phyloP scores from a whole-genome alignment of 1,140 invertebrate genomes.

The Onthophagus taurus region DNA sequence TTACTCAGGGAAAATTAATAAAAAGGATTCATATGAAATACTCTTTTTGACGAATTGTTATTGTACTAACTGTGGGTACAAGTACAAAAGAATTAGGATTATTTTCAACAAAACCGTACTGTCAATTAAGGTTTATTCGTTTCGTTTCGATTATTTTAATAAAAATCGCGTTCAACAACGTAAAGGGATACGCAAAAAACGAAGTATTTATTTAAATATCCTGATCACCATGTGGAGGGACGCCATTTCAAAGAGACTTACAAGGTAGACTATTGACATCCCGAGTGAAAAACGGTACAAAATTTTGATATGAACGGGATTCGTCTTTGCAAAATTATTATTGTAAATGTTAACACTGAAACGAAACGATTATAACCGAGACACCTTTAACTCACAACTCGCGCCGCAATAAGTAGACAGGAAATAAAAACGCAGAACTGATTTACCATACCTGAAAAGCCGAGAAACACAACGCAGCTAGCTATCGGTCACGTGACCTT shows the following conservation, averaged over 20 bases:
- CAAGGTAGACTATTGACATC: slow-evolving; percentile 28
- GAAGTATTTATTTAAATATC: slow-evolving; percentile 13
- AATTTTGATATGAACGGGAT: too few relatives aligned
- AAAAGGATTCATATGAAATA: too few relatives aligned
- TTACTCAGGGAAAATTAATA: too few relatives aligned
- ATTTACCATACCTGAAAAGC: slow-evolving; percentile 22
- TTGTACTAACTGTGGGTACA: too few relatives aligned
- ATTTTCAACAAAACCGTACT: too few relatives aligned
- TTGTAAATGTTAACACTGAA: neutral
- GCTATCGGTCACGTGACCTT: slow-evolving; percentile 21
- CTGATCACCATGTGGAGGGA: slow-evolving; percentile 36
- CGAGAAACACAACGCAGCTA: slow-evolving; percentile 24
- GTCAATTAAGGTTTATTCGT: too few relatives aligned
- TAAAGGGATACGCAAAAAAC: slow-evolving; percentile 2
- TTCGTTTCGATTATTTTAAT: too few relatives aligned
- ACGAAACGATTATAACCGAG: neutral
- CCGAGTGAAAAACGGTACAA: too few relatives aligned
- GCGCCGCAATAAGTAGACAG: slow-evolving; percentile 6
- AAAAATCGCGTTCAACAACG: too few relatives aligned
- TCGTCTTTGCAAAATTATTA: neutral
- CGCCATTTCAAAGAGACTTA: slow-evolving; percentile 33
- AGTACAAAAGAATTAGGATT: too few relatives aligned
- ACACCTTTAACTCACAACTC: slow-evolving; percentile 12
- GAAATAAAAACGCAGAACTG: slow-evolving; percentile 8
- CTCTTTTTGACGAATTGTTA: too few relatives aligned